Percentiles rank a stretch among this genome's conserved stretches.
These are phyloP conservation scores for Smithornis capensis DNA, from an alignment of 2,113 vertebrate genomes.

Conservation along the genomic window DNA sequence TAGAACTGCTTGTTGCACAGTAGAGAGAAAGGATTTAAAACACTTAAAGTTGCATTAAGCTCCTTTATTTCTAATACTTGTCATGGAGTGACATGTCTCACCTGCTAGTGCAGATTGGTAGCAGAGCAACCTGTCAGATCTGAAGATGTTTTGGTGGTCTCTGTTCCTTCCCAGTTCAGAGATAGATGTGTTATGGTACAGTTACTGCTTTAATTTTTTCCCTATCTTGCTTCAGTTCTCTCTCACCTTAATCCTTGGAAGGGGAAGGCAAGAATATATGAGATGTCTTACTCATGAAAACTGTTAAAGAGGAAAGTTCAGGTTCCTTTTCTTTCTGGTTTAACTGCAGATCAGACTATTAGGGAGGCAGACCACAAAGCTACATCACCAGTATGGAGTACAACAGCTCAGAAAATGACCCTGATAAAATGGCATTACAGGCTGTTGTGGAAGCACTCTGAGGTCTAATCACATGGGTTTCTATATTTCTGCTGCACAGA, in stretches of 20 bases:
- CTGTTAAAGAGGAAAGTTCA: neutral
- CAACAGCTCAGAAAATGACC: neutral
- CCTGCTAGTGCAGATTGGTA: slow-evolving; percentile 25
- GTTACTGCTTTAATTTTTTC: slow-evolving; percentile 50
- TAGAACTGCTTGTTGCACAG: neutral
- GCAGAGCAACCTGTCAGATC: slow-evolving; percentile 43
- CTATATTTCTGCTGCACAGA: neutral
- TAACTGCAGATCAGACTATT: neutral
- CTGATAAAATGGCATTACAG: neutral
- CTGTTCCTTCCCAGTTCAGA: slow-evolving; percentile 24
- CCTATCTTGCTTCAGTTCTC: neutral
- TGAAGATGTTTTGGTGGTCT: slow-evolving; percentile 31
- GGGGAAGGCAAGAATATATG: neutral
- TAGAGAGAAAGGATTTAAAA: neutral
- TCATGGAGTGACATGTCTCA: slow-evolving; percentile 22
- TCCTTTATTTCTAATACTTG: slow-evolving; percentile 29
- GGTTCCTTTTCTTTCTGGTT: neutral
- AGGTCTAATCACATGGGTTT: neutral
- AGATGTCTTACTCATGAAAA: neutral
- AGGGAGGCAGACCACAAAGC: neutral
- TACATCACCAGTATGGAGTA: neutral
- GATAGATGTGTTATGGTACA: neutral
- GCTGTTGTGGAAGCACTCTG: neutral
- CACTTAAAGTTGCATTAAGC: slow-evolving; percentile 4
- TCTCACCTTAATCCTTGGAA: neutral